Conservation (phyloP, 2,888 invertebrate genomes). For the Agonopterix alstromeriana region DNA sequence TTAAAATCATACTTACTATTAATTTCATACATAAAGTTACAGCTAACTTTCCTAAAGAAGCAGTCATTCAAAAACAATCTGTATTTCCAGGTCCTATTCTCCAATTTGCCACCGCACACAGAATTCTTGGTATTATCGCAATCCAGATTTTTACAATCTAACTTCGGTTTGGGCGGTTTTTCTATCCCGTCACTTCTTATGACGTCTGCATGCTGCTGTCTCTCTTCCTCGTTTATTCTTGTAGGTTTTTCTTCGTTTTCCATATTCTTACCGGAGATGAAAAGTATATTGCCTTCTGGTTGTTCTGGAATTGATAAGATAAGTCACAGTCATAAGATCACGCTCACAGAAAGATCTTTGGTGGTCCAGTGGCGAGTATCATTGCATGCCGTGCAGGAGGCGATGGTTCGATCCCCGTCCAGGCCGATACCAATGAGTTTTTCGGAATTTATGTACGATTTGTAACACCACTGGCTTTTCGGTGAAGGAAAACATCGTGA, state of each 20-base stretch:
- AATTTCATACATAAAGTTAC: slow-evolving; percentile 37
- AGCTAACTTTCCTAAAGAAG: slow-evolving; percentile 58
- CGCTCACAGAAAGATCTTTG: too few species aligned
- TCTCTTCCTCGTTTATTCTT: slow-evolving; percentile 8
- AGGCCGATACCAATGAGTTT: too few species aligned
- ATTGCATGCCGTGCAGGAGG: too few species aligned
- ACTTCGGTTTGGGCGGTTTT: not conserved
- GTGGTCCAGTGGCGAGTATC: too few species aligned
- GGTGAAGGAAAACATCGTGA: too few species aligned
- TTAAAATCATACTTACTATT: slow-evolving; percentile 45
- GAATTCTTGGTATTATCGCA: slow-evolving; percentile 39
- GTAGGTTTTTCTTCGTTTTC: slow-evolving; percentile 22
- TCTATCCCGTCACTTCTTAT: slow-evolving; percentile 5
- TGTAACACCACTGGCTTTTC: too few species aligned
- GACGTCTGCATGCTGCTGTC: slow-evolving; percentile 1
- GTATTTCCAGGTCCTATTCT: slow-evolving; percentile 30
- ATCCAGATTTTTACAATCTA: slow-evolving; percentile 39
- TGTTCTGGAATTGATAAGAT: slow-evolving; percentile 28
- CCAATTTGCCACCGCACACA: slow-evolving; percentile 43
- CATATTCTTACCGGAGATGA: slow-evolving; percentile 44
- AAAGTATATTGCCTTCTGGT: slow-evolving; percentile 33
- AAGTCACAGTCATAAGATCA: too few species aligned
- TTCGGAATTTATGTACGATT: too few species aligned
- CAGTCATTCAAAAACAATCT: slow-evolving; percentile 57
- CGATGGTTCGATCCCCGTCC: too few species aligned